Base-by-base conservation (phyloP, 2,113 vertebrate species). In the Isichthys henryi region DNA sequence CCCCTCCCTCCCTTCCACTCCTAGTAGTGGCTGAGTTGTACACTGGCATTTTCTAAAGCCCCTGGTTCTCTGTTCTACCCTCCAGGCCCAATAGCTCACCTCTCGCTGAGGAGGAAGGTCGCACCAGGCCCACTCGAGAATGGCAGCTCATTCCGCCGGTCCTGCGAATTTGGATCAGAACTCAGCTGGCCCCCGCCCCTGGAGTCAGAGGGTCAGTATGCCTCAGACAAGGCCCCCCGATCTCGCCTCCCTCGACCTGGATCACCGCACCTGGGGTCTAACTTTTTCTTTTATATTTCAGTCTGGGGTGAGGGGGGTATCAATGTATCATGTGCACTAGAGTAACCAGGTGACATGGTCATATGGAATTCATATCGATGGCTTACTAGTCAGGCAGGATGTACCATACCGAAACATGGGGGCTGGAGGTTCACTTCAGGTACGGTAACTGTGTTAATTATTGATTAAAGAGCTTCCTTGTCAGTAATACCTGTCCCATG, bases 141-240 rank as follows among this genome's bases (percentile, higher is more conserved):
- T 48, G 96, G 96, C 53, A 96, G 95, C 39, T 96, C 96, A 83
- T 93, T 96, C 91, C 93, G 96, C 0, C 94, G 96, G 5, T 96
- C 96, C 94, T 96, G 96, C 17, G 96, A 96, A 94, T 96, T 96
- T 19, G 96, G 96, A 39, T 96, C 96, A 0, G 96, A 96, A 92
- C 95, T 96, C 94, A 80, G 95, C 92, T 96, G 96, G 96, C 96
- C 95, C 0, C 95, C 96, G 0, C 96, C 95, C 35, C 94, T 96
- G 92, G 96, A 96, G 94, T 96, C 96, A 0, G 96, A 96, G 70
- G 96, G 96, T 96, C 91, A 35, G 95, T 93, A 56, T 83, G 49
- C 86, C 88, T 48, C n/a, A 39, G 48, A 56, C 50, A 21, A 5
- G 80, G 77, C 58, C 35, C 27, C 53, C 90, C 27, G 48, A 11